Percentiles rank a stretch among this genome's conserved stretches.
These are phyloP conservation scores for Matsumurasca onukii DNA, from an alignment of 1,140 invertebrate species.

Conservation along the genomic window DNA sequence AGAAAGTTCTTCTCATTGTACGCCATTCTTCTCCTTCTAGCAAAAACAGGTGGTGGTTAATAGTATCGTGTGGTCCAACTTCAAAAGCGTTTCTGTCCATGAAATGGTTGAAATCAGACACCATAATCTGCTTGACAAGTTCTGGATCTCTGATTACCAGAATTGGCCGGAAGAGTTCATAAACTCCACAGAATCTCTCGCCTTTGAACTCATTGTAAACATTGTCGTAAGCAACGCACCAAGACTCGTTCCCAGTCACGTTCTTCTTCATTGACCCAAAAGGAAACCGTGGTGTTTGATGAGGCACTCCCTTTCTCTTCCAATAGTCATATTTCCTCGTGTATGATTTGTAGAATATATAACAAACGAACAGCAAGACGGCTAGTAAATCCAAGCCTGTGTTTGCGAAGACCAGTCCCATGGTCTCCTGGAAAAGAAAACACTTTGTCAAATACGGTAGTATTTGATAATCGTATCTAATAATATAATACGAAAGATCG, in stretches of 20 bases:
- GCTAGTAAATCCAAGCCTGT: not conserved
- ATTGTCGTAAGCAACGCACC: not conserved
- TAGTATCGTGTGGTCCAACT: constrained; percentile 51
- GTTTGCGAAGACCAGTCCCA: not conserved
- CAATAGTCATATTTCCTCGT: constrained; percentile 31
- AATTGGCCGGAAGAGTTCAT: not conserved
- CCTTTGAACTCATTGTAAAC: constrained; percentile 3
- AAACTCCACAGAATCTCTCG: not conserved
- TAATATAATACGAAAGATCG: too few relatives aligned
- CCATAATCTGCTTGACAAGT: constrained; percentile 52
- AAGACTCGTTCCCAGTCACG: not conserved
- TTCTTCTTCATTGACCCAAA: constrained; percentile 34
- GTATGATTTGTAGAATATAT: not conserved
- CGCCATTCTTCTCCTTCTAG: constrained; percentile 57
- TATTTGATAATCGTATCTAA: too few relatives aligned
- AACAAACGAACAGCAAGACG: not conserved
- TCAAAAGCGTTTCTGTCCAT: constrained; percentile 50
- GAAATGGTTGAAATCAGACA: constrained; percentile 58
- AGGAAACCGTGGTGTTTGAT: constrained; percentile 26
- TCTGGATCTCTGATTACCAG: constrained; percentile 43
- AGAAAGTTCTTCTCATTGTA: constrained; percentile 56
- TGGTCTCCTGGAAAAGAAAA: too few relatives aligned
- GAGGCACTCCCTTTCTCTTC: constrained; percentile 31
- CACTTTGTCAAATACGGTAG: too few relatives aligned
- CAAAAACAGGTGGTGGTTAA: constrained; percentile 52